Base-by-base conservation (phyloP, 2,113 vertebrate species). In the Maccullochella peelii region DNA sequence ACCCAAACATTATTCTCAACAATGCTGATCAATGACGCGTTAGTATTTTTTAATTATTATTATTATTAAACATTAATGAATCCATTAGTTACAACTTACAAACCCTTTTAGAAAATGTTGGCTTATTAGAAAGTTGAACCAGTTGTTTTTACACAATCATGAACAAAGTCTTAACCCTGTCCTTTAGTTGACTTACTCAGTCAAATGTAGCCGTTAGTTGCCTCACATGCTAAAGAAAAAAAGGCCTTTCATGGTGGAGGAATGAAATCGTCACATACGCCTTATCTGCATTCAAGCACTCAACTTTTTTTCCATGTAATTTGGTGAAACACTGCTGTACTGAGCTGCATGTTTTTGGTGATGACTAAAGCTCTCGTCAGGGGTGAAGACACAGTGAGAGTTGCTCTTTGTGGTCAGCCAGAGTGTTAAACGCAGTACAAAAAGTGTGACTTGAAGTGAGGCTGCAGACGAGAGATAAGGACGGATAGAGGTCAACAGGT, bases 361-460 rank as follows among this genome's bases (percentile, higher is more conserved):
- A 44, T 84, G 82, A 79, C 70, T 80, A 66, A 77, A 25, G 50
- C 23, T n/a, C 55, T 86, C 25, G 12, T 80, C 71, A 67, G 72
- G 49, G 4, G 10, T 61, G 73, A 23, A 73, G 9, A 61, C 20
- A 16, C 27, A 16, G 25, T 63, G 76, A 87, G 77, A 84, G 74
- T 67, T 38, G 49, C 50, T 62, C 8, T 82, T 72, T 90, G 87
- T 90, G 87, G 88, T 90, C 86, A 85, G 65, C 77, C 82, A 75
- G 79, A 18, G 89, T 87, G 88, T 92, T 89, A 91, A 86, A 90
- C 83, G 33, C 85, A 89, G 70, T 8, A n/a, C 42, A 47, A 47
- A 16, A 76, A 44, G 81, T 58, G 82, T 36, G 21, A 66, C 18
- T 59, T 23, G 6, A 80, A 38, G 27, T 54, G 44, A 57, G 23